Percentiles rank a stretch among this genome's conserved stretches.
These are phyloP conservation scores for Nothoprocta perdicaria DNA, from an alignment of 2,113 vertebrate genomes.

Conservation along the genomic window DNA sequence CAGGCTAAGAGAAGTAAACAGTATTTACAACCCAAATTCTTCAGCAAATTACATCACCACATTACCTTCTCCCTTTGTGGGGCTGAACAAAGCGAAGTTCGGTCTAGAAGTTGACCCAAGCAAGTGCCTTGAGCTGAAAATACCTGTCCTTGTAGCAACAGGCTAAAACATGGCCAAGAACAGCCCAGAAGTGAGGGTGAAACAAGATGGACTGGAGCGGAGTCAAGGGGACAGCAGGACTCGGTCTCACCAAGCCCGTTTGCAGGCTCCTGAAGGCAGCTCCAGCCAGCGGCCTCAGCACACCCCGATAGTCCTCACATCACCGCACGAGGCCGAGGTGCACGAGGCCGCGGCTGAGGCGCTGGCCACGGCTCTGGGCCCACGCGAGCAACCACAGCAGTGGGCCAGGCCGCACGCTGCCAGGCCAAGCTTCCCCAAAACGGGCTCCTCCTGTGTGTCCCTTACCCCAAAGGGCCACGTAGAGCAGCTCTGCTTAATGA, in stretches of 20 bases:
- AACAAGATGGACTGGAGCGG: not conserved
- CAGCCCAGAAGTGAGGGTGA: not conserved
- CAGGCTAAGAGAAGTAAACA: not conserved
- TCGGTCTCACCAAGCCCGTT: accelerated
- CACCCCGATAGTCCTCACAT: accelerated
- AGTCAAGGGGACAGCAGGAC: not conserved
- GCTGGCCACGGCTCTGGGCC: not conserved
- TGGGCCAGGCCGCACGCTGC: conserved; percentile 27
- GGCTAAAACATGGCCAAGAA: not conserved
- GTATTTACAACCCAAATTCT: not conserved
- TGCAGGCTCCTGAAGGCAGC: not conserved
- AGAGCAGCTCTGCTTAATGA: conserved; percentile 69
- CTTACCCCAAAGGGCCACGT: conserved; percentile 71
- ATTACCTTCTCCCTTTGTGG: not conserved
- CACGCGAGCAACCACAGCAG: not conserved
- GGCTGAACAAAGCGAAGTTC: not conserved
- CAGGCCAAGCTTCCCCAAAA: conserved; percentile 37
- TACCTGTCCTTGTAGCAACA: not conserved
- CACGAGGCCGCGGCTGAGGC: not conserved
- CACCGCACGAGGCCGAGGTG: not conserved
- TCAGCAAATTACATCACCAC: not conserved
- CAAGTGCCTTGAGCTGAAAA: not conserved
- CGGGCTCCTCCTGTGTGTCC: conserved; percentile 68
- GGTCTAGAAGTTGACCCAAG: not conserved
- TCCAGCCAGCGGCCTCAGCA: not conserved